Evolutionary conservation across 2,113 vertebrate species (phyloP).

Genomic region (Prunella himalayana): DNA sequence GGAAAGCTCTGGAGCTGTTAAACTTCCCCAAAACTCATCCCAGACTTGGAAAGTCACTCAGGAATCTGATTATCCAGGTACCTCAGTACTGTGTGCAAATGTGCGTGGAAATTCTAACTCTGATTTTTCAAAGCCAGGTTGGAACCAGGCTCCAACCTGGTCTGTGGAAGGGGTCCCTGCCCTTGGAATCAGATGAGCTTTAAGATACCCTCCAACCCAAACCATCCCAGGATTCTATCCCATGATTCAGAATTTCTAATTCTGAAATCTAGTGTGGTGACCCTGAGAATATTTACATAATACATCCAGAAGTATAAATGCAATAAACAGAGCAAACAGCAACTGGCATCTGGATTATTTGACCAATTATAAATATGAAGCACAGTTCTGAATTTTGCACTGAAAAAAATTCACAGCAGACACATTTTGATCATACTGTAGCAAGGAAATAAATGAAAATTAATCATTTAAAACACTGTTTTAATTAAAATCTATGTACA

Average conservation of each 20-base stretch:
- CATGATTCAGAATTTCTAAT: background rate
- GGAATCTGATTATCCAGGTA: background rate
- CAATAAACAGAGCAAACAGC: background rate
- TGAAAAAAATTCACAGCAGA: background rate
- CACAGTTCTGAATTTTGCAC: background rate
- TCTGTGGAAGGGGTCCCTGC: background rate
- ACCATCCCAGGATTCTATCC: background rate
- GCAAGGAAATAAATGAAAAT: background rate
- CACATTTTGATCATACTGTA: background rate
- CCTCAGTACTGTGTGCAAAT: accelerated
- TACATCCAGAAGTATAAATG: background rate
- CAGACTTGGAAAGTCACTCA: background rate
- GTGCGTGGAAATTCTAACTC: background rate
- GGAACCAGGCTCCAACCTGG: background rate
- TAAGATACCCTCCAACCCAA: background rate
- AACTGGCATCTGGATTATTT: background rate
- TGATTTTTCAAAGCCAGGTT: background rate
- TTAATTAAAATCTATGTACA: background rate
- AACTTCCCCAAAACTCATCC: background rate
- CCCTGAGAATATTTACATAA: background rate
- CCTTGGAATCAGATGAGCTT: background rate
- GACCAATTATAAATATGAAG: background rate
- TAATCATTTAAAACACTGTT: background rate
- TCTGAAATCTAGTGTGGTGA: background rate
- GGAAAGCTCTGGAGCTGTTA: background rate